Evolutionary conservation across 2,888 invertebrate genomes (phyloP), one percentile per base, ranked within the genome.

Genomic region (Odontothrips loti): DNA sequence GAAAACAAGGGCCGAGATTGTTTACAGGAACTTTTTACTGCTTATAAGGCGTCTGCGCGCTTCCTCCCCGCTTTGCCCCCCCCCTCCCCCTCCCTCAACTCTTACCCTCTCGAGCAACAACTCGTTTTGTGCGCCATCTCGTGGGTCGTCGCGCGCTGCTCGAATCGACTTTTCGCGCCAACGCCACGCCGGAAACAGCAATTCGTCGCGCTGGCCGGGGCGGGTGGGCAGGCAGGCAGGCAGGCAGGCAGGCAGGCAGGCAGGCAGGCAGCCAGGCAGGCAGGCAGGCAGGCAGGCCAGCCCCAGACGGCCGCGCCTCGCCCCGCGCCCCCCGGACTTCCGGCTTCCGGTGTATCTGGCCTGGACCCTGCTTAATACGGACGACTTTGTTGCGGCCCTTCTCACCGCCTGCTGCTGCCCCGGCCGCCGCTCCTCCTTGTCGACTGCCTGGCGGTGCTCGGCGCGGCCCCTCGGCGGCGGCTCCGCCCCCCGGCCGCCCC

Each of bases 21-120:
- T 75, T 75, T 23, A 27, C 68, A 12, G 23, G 23, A 75, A 75
- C 68, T 75, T 75, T 75, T 75, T 75, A 75, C 68, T 75, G 68
- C 68, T 75, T 75, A 75, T 58, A n/a, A 58, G 58, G n/a, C 20
- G 68, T 17, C 58, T 58, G 34, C 58, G 58, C 58, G 10, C 58
- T 17, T 15, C 27, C 27, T 11, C 27, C 68, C 23, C 27, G 68
- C 68, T 75, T 27, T 75, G 23, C 10, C 68, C 27, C 27, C 12
- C 68, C 11, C 27, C 12, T 10, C 23, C 68, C 27, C 27, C 27
- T 23, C 27, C 23, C 20, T 23, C 23, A n/a, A n/a, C 63, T n/a
- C n/a, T 63, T 23, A 23, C 15, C 51, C 51, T 17, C 68, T 68
- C 68, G 68, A 58, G 58, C 58, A 58, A 58, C 58, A 58, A 58